Base-by-base conservation (phyloP, 2,113 vertebrate species). In the Hyperoodon ampullatus region DNA sequence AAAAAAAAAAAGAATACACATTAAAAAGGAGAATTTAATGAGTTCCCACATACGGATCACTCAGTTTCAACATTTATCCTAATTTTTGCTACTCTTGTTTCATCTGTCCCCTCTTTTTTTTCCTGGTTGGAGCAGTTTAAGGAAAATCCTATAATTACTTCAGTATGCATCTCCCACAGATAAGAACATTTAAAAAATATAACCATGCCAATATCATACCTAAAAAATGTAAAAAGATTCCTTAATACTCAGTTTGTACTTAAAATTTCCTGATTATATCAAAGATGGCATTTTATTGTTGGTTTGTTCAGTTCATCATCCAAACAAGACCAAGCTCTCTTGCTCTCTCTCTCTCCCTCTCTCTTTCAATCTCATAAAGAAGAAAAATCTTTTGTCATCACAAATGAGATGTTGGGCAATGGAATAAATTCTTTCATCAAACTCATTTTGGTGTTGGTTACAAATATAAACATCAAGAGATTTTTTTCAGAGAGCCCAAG, bases 361-460 rank as follows among this genome's bases (percentile, higher is more conserved):
- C 50, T 53, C 50, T 53, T 16, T 53, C 50, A 53, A 53, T 53
- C 50, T 53, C 50, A 53, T 53, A 86, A 66, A 19, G 15, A 88
- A 90, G 66, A 66, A 94, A 87, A 96, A 91, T 78, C 72, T 33
- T 97, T 90, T 93, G 47, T 97, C 94, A 97, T 95, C 92, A 82
- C n/a, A 97, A 98, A 85, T 13, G 5, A 63, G 95, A 83, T 75
- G n/a, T 1, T 74, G 18, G 65, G 85, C 86, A 93, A 94, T 55
- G 39, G 78, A 97, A 50, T 53, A 30, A 33, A 35, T 81, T 88
- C 72, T 95, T 61, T 61, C 26, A 83, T 33, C 86, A 82, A 95
- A 53, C 60, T 97, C 74, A 50, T 95, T 97, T 98, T 72, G 93
- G 39, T 24, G 55, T 58, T 91, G 85, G 39, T 90, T 95, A 92